Conservation (phyloP, 2,888 invertebrate genomes). For the Dicyrtoma fusca region DNA sequence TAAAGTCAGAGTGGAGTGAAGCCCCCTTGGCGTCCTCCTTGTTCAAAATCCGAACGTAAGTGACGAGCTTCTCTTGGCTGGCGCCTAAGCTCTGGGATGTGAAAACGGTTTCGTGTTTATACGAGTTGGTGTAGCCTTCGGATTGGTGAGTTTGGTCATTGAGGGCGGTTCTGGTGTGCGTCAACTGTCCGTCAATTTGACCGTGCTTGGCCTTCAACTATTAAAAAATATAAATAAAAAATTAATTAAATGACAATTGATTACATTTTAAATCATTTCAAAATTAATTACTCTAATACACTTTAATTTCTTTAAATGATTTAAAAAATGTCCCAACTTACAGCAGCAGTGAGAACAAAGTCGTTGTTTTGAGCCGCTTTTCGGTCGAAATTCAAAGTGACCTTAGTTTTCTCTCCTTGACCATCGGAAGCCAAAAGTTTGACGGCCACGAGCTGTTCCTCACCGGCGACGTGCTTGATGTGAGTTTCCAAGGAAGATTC, state of each 20-base stretch:
- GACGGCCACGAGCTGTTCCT: conserved; percentile 26
- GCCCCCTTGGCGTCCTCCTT: not conserved
- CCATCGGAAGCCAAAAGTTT: conserved; percentile 17
- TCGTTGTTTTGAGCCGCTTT: conserved; percentile 34
- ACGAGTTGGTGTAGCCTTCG: conserved; percentile 19
- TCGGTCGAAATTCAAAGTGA: conserved; percentile 8
- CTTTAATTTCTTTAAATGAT: no score
- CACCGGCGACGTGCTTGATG: conserved; percentile 19
- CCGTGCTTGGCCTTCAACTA: conserved; percentile 6
- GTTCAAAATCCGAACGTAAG: conserved; percentile 6
- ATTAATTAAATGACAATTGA: no score
- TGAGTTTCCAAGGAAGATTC: conserved; percentile 9
- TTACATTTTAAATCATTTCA: no score
- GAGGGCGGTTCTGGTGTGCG: conserved; percentile 14
- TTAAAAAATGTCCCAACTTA: no score
- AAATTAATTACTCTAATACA: no score
- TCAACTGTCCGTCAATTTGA: not conserved
- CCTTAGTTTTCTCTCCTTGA: conserved; percentile 18
- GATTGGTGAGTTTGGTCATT: not conserved
- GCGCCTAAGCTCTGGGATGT: not conserved
- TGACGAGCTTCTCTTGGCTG: not conserved
- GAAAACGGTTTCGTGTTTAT: conserved; percentile 3
- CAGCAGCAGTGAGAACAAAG: conserved; percentile 16
- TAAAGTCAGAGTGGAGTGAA: conserved; percentile 3
- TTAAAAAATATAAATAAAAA: no score